Evolutionary conservation across 2,113 vertebrate species (phyloP).

Genomic region (Ia io): DNA sequence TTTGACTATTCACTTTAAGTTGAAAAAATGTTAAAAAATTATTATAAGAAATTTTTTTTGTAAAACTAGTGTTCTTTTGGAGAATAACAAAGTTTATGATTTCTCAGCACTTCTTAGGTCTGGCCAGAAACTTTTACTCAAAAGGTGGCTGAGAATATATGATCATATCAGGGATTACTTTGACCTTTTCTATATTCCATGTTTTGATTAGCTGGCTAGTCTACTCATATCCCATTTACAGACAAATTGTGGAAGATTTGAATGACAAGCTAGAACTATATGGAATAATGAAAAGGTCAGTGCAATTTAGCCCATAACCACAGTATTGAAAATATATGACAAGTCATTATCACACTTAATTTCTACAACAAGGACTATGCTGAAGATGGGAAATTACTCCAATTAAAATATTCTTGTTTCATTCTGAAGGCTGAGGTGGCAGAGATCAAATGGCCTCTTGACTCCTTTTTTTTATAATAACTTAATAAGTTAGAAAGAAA

Average conservation of each 20-base stretch:
- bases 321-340: slow-evolving; percentile 64
- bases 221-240: slow-evolving; percentile 56
- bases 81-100: slow-evolving; percentile 35
- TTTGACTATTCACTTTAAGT: background rate
- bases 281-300: slow-evolving; percentile 80
- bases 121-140: slow-evolving; percentile 38
- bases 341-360: slow-evolving; percentile 66
- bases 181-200: slow-evolving; percentile 79
- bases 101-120: slow-evolving; percentile 42
- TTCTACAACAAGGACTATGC: slow-evolving; percentile 59
- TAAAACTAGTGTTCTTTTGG: background rate
- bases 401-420: slow-evolving; percentile 75
- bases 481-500: slow-evolving; percentile 54
- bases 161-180: slow-evolving; percentile 26
- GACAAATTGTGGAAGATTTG: slow-evolving; percentile 58
- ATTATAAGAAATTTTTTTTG: background rate
- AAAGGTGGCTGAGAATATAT: slow-evolving; percentile 51
- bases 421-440: background rate
- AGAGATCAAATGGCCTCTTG: slow-evolving; percentile 63
- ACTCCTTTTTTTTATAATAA: slow-evolving; percentile 57
- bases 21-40: background rate
- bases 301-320: slow-evolving; percentile 72
- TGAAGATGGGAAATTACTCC: slow-evolving; percentile 65
- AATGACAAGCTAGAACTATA: slow-evolving; percentile 68
- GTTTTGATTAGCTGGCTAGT: slow-evolving; percentile 71